Evolutionary conservation across 2,797 vertebrate species (phyloP), one percentile per base, ranked within the genome.

Genomic region (Sebastes glaucus): DNA sequence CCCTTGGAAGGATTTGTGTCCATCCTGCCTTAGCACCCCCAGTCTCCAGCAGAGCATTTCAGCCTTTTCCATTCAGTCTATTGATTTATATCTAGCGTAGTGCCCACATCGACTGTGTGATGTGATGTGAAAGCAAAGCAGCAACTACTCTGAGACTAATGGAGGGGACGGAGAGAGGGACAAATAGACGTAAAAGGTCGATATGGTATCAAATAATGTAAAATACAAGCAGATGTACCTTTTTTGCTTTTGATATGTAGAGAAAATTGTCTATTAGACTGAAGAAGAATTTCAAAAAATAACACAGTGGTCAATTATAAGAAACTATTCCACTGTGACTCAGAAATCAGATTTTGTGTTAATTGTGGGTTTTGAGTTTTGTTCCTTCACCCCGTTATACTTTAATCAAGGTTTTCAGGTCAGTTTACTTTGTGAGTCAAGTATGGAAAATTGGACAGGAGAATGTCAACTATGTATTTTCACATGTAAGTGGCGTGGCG

Each of bases 1-100:
- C 18, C 35, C 23, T 76, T 46, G 13, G 35, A 55, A 56, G 66
- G 61, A 82, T 76, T 61, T 68, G 65, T 81, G 74, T 87, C 78
- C 71, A 68, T 78, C 71, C 75, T 67, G 78, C 64, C 66, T 59
- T 49, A 70, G 73, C 59, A 64, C 70, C 63, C 27, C 25, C 30
- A 22, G 32, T 64, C 73, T 81, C 70, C 60, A 81, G 79, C 66
- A 78, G 59, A 85, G 82, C 80, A 46, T 74, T 74, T 87, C 83
- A 76, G 65, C 70, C 72, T 71, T 57, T 64, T 77, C 67, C 74
- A 55, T 83, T 90, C 87, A 71, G 81, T 77, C 74, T 64, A 79
- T 84, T 84, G 92, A 94, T 90, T 93, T 92, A 88, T 92, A 88
- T 92, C 68, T 81, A 77, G 64, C 20, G 66, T 63, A 59, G 68